A percentile compares a stretch with the other conserved stretches of the same genome.
Conservation (phyloP, 2,113 vertebrate genomes). For the Carassius auratus region DNA sequence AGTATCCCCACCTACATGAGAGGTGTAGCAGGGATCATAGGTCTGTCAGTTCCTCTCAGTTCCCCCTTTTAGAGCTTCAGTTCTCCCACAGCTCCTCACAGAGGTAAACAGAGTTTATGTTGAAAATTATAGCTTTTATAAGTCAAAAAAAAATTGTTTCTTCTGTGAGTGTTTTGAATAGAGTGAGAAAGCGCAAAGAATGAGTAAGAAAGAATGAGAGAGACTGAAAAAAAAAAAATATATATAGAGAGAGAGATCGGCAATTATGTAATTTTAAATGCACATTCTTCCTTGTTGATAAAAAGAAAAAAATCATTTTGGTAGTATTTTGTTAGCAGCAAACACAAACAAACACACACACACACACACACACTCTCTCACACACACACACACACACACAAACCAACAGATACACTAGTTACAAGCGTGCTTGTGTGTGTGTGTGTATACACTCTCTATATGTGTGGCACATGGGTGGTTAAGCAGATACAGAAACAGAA, state of each 20-base stretch:
- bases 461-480: constrained; percentile 49
- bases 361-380: too few species aligned
- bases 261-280: not conserved
- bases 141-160: not conserved
- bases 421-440: not conserved
- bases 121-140: constrained; percentile 42
- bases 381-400: too few species aligned
- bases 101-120: constrained; percentile 15
- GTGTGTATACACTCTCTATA: not conserved
- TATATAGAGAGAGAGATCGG: not conserved
- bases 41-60: constrained; percentile 39
- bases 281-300: too few species aligned
- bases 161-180: too few species aligned
- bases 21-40: constrained; percentile 56
- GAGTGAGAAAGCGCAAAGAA: too few species aligned
- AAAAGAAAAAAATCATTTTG: too few species aligned
- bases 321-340: too few species aligned
- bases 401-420: too few species aligned
- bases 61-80: constrained; percentile 31
- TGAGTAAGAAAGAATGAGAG: not conserved
- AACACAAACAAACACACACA: too few species aligned
- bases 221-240: not conserved
- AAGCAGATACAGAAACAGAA: constrained; percentile 66
- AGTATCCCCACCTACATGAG: constrained; percentile 75
- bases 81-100: constrained; percentile 34